A percentile compares a stretch with the other conserved stretches of the same genome.
These are phyloP conservation scores for Telmatherina bonti DNA, from an alignment of 2,797 vertebrate species.

Conservation along the genomic window DNA sequence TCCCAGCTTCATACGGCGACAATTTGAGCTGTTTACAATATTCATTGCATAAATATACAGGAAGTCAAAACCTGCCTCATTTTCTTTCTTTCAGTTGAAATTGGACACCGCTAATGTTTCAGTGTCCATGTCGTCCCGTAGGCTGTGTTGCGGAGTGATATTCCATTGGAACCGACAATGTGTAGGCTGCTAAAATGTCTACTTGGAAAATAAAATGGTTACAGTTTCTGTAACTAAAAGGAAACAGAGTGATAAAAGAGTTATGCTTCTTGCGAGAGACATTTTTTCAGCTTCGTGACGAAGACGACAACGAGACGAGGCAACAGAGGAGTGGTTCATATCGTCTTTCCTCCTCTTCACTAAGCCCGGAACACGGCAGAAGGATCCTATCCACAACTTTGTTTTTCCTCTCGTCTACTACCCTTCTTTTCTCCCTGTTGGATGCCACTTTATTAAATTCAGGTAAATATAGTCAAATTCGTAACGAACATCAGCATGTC, in stretches of 20 bases:
- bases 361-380: slow-evolving; percentile 80
- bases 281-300: slow-evolving; percentile 63
- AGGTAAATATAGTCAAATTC: slow-evolving; percentile 71
- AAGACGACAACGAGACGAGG: slow-evolving; percentile 46
- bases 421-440: slow-evolving; percentile 70
- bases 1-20: slow-evolving; percentile 3
- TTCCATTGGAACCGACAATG: slow-evolving; percentile 80
- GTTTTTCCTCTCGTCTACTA: slow-evolving; percentile 77
- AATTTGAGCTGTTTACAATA: background rate
- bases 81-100: slow-evolving; percentile 67
- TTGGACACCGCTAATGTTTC: slow-evolving; percentile 79
- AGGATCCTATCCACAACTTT: slow-evolving; percentile 86
- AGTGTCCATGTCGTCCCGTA: slow-evolving; percentile 76
- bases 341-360: slow-evolving; percentile 74
- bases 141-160: slow-evolving; percentile 85
- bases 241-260: slow-evolving; percentile 57
- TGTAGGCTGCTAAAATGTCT: slow-evolving; percentile 89
- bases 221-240: slow-evolving; percentile 71
- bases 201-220: slow-evolving; percentile 85
- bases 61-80: slow-evolving; percentile 1
- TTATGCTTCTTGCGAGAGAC: slow-evolving; percentile 61
- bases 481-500: background rate
- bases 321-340: slow-evolving; percentile 54
- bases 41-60: background rate
- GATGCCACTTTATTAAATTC: slow-evolving; percentile 77